A percentile compares a stretch with the other conserved stretches of the same genome.
phyloP scores from a whole-genome alignment of 2,888 invertebrate species.

The Thymelicus sylvestris region DNA sequence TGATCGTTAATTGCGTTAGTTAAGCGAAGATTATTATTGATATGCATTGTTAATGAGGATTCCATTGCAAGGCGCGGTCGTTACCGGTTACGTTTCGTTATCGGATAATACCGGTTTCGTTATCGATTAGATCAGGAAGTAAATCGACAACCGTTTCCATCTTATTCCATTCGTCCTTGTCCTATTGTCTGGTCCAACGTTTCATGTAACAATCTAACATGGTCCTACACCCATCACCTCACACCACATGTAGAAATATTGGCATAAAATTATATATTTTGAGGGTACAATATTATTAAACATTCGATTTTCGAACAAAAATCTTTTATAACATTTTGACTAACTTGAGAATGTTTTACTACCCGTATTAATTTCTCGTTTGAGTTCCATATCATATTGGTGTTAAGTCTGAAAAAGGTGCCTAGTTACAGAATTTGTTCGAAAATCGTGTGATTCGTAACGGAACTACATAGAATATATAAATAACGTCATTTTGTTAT shows the following conservation, averaged over 20 bases:
- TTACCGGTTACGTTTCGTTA: constrained; percentile 2
- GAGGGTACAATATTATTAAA: constrained; percentile 18
- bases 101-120: constrained; percentile 1
- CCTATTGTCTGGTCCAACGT: constrained; percentile 43
- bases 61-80: constrained; percentile 9
- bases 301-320: constrained; percentile 34
- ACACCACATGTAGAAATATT: constrained; percentile 63
- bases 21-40: constrained; percentile 39
- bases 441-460: constrained; percentile 30
- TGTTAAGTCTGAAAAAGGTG: neutral
- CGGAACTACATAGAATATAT: constrained; percentile 18
- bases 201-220: constrained; percentile 52
- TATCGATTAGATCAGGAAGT: neutral
- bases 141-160: constrained; percentile 29
- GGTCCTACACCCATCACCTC: constrained; percentile 58
- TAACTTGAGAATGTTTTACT: no score
- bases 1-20: constrained; percentile 60
- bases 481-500: constrained; percentile 67
- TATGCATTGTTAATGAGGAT: constrained; percentile 14
- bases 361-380: no score
- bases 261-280: constrained; percentile 8
- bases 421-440: constrained; percentile 8
- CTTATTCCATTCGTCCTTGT: constrained; percentile 29
- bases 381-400: no score
- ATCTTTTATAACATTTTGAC: neutral